A percentile compares a stretch with the other conserved stretches of the same genome.
These are phyloP conservation scores for Limanda limanda DNA, from an alignment of 2,113 vertebrate species.

Conservation along the genomic window DNA sequence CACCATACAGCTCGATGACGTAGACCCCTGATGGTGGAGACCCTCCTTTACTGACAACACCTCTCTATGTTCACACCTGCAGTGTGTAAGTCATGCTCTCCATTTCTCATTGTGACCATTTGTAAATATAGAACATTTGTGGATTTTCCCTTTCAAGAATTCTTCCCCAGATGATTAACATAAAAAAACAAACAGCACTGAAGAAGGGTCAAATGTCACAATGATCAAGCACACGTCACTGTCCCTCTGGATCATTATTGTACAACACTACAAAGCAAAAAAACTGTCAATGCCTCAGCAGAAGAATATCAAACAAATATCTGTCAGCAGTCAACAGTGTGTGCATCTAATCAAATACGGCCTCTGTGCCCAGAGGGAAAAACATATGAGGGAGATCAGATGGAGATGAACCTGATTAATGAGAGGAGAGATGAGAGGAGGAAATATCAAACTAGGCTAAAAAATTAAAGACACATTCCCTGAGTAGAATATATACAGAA, in stretches of 20 bases:
- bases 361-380: not conserved
- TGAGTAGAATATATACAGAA: too few species aligned
- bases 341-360: constrained; percentile 30
- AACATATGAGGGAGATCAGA: not conserved
- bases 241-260: not conserved
- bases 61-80: not conserved
- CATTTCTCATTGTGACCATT: too few species aligned
- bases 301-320: constrained; percentile 26
- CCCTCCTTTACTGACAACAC: too few species aligned
- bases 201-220: constrained; percentile 1
- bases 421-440: not conserved
- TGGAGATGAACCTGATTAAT: constrained; percentile 15
- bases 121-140: too few species aligned
- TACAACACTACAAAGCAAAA: not conserved
- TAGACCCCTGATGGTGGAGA: too few species aligned
- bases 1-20: too few species aligned
- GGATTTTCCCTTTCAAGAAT: too few species aligned
- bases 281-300: not conserved
- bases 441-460: not conserved
- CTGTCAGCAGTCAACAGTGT: constrained; percentile 18
- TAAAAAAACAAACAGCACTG: not conserved
- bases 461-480: not conserved
- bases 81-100: not conserved
- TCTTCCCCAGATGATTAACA: not conserved
- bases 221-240: not conserved